phyloP scores from a whole-genome alignment of 2,888 invertebrate species.

The Philhelius pedissequus region DNA sequence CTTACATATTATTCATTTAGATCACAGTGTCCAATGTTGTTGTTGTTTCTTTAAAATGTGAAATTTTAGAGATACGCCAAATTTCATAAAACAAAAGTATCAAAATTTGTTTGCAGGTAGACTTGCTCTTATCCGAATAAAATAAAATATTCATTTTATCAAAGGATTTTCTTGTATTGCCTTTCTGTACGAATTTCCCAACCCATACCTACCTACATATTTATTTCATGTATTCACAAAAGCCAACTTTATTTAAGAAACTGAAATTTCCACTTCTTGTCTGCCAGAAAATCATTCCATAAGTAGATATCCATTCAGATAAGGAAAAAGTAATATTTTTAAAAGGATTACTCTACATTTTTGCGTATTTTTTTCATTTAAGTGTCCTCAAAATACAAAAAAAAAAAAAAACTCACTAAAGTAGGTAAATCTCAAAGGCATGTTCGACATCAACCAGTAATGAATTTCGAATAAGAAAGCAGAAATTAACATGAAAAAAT shows the following conservation, averaged over 20 bases:
- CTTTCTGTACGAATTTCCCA: too few relatives aligned
- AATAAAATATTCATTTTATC: too few relatives aligned
- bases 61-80: too few relatives aligned
- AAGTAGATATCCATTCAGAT: slow-evolving; percentile 12
- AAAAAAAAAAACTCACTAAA: neutral
- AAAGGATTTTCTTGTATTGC: too few relatives aligned
- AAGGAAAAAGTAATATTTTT: neutral
- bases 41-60: too few relatives aligned
- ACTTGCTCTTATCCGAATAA: too few relatives aligned
- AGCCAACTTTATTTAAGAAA: neutral
- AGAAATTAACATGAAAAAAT: slow-evolving; percentile 36
- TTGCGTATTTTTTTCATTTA: neutral
- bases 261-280: neutral
- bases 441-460: slow-evolving; percentile 30
- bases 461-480: slow-evolving; percentile 29
- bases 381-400: neutral
- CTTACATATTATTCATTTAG: too few relatives aligned
- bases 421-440: slow-evolving; percentile 17
- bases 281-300: neutral
- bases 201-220: too few relatives aligned
- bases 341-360: slow-evolving; percentile 2
- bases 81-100: too few relatives aligned
- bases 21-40: too few relatives aligned
- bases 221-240: too few relatives aligned
- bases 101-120: too few relatives aligned